These are phyloP conservation scores for Amblyornis subalaris DNA, from an alignment of 2,113 vertebrate species.

Conservation along the genomic window DNA sequence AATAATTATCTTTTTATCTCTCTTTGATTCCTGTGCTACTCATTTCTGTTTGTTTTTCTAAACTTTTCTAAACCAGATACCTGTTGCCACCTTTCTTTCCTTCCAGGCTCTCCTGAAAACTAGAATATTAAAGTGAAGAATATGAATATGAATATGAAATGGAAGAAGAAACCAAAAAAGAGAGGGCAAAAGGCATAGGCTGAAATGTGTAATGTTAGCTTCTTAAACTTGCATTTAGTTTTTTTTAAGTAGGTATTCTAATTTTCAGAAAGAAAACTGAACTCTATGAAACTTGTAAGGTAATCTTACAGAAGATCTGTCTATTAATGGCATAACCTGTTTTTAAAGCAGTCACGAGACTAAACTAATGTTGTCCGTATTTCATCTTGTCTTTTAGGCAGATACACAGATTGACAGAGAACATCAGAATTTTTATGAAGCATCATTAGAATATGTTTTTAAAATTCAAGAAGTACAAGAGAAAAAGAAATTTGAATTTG, in stretches of 20 bases:
- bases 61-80: background rate
- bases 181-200: background rate
- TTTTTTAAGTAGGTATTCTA: background rate
- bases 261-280: background rate
- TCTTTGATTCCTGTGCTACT: background rate
- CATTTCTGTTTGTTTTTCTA: background rate
- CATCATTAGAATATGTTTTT: conserved; percentile 95
- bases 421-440: conserved; percentile 93
- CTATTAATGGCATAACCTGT: background rate
- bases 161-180: background rate
- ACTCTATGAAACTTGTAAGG: background rate
- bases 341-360: background rate
- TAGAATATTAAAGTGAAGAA: background rate
- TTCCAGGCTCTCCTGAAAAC: background rate
- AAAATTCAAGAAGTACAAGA: conserved; percentile 99
- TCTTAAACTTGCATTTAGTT: background rate
- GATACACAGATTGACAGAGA: conserved; percentile 92
- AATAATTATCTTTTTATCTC: background rate
- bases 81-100: background rate
- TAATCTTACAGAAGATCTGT: background rate
- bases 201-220: background rate
- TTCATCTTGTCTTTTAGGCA: conserved; percentile 76
- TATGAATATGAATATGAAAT: no score
- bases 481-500: conserved; percentile 99
- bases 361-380: background rate